phyloP scores from a whole-genome alignment of 2,888 invertebrate genomes.

The Glyphotaelius pellucidus region DNA sequence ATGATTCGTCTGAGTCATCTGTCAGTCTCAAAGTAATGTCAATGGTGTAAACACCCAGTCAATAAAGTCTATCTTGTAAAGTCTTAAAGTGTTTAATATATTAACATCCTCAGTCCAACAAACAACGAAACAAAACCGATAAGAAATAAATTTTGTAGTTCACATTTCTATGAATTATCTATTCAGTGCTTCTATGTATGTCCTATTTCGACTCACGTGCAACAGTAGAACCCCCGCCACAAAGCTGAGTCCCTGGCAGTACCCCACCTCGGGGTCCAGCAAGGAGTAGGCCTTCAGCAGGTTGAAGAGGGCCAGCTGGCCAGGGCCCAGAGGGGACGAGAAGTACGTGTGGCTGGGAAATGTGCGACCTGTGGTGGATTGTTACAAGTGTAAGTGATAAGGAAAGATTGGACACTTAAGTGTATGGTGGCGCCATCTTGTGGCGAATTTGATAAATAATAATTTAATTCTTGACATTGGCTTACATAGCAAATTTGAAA shows the following conservation, averaged over 20 bases:
- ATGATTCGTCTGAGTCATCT: too few species aligned
- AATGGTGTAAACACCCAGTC: too few species aligned
- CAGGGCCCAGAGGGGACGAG: conserved; percentile 93
- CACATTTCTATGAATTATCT: too few species aligned
- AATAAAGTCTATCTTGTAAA: too few species aligned
- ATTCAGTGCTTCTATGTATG: background rate
- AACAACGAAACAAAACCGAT: too few species aligned
- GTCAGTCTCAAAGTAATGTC: too few species aligned
- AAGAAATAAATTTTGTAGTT: too few species aligned
- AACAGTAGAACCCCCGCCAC: conserved; percentile 95
- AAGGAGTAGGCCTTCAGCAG: conserved; percentile 97
- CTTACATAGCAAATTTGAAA: background rate
- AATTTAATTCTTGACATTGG: too few species aligned
- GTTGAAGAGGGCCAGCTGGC: conserved; percentile 95
- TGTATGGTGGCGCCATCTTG: background rate
- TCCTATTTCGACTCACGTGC: conserved; percentile 84
- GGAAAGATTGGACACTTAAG: background rate
- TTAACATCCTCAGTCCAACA: too few species aligned
- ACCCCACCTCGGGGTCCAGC: conserved; percentile 95
- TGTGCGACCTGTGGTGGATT: conserved; percentile 82
- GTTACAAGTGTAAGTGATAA: conserved; percentile 46
- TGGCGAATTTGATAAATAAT: background rate
- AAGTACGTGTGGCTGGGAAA: conserved; percentile 97
- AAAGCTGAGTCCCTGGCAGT: conserved; percentile 97
- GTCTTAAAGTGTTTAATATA: too few species aligned